Evolutionary conservation across 35 echinoderm and acorn worm genomes (phyloP).

Genomic region (Hemicentrotus pulcherrimus): DNA sequence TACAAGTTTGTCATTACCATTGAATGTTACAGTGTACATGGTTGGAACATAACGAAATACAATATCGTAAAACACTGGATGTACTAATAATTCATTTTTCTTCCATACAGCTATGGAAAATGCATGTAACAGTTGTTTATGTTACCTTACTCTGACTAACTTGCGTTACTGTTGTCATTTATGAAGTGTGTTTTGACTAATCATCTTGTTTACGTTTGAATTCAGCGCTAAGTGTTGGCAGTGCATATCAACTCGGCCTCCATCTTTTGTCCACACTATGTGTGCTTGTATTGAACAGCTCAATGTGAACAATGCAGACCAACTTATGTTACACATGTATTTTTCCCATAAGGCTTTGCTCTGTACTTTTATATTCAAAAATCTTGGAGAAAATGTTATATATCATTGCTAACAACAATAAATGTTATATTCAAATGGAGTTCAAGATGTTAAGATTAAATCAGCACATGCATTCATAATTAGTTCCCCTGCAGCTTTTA

Average conservation of each 20-base stretch:
- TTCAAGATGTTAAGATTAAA: not conserved
- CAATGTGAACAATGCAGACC: not conserved
- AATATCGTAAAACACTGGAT: not conserved
- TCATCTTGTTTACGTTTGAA: not conserved
- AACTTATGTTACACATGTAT: not conserved
- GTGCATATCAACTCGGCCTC: not conserved
- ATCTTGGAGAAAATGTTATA: not conserved
- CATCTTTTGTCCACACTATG: not conserved
- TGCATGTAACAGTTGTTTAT: not conserved
- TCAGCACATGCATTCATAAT: not conserved
- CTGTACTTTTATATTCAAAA: not conserved
- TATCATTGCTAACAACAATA: not conserved
- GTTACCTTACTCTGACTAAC: not conserved
- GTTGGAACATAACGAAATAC: not conserved
- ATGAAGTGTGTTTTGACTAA: slow-evolving; percentile 4
- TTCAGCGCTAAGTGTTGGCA: slow-evolving; percentile 7
- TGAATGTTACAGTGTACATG: no score
- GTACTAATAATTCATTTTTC: not conserved
- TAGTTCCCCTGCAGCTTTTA: not conserved
- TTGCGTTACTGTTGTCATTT: not conserved
- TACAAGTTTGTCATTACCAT: no score
- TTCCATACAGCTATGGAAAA: not conserved
- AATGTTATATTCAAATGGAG: not conserved
- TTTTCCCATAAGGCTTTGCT: not conserved
- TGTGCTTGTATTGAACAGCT: not conserved